Evolutionary conservation across 2,797 vertebrate genomes (phyloP).

Genomic region (Enteromius mattozi): DNA sequence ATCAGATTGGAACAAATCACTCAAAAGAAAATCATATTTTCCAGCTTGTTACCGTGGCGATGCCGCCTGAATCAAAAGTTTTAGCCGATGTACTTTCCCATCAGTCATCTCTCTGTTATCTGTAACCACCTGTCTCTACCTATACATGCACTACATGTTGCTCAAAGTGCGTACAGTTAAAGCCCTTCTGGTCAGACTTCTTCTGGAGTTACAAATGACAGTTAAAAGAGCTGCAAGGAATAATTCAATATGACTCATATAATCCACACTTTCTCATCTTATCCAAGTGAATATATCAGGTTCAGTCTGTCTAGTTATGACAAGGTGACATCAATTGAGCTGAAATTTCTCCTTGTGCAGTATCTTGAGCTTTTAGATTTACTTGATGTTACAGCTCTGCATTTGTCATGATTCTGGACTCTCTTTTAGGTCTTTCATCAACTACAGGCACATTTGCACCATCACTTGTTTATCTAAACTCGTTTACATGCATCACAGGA

Average conservation of each 20-base stretch:
- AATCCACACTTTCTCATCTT: neutral
- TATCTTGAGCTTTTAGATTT: neutral
- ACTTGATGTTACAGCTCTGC: neutral
- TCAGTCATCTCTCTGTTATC: constrained; percentile 35
- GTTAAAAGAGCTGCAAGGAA: neutral
- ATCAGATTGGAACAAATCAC: constrained; percentile 50
- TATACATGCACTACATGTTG: constrained; percentile 1
- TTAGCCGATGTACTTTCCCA: constrained; percentile 25
- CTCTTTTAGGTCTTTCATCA: neutral
- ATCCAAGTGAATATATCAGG: neutral
- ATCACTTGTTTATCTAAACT: neutral
- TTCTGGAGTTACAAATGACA: neutral
- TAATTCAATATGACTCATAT: constrained; percentile 8
- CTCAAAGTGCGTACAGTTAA: neutral
- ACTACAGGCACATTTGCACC: neutral
- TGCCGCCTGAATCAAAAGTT: constrained; percentile 40
- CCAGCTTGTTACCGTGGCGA: constrained; percentile 37
- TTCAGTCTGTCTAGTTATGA: constrained; percentile 9
- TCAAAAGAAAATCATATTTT: constrained; percentile 57
- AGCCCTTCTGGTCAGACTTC: constrained; percentile 16
- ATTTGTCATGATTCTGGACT: neutral
- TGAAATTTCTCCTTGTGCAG: neutral
- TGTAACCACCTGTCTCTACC: neutral
- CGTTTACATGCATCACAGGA: neutral
- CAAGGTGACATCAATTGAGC: neutral